phyloP scores from a whole-genome alignment of 1,140 invertebrate species.

The Tetramorium simillimum region DNA sequence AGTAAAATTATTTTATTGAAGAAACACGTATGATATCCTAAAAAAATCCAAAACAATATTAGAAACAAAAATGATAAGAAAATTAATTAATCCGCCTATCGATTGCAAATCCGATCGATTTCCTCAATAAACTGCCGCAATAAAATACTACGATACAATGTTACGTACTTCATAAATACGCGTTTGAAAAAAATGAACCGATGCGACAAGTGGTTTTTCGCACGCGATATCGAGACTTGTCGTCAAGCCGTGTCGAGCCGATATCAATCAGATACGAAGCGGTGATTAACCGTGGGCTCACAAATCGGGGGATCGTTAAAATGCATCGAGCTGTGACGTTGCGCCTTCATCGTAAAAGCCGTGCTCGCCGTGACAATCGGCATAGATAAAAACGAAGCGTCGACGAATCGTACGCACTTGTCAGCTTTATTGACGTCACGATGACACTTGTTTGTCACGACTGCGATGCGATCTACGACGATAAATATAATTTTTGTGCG shows the following conservation, averaged over 20 bases:
- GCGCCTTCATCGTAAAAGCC: neutral
- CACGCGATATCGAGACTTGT: constrained; percentile 9
- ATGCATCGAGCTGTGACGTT: constrained; percentile 14
- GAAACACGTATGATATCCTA: neutral
- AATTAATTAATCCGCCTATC: constrained; percentile 1
- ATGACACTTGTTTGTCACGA: constrained; percentile 71
- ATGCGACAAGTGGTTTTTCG: neutral
- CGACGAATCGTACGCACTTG: constrained; percentile 46
- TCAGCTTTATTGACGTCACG: constrained; percentile 67
- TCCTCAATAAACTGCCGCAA: neutral
- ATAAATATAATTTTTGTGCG: constrained; percentile 64
- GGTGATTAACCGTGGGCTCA: neutral
- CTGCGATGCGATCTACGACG: constrained; percentile 54
- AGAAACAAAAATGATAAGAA: neutral
- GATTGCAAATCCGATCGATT: neutral
- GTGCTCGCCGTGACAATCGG: neutral
- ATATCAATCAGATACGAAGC: constrained; percentile 17
- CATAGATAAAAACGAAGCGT: constrained; percentile 44
- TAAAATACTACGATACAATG: neutral
- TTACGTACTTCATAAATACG: neutral
- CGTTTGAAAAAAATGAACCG: neutral
- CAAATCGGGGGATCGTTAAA: constrained; percentile 12
- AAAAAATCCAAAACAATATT: neutral
- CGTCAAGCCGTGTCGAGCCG: neutral
- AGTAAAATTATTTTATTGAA: neutral